Percentiles rank a stretch among this genome's conserved stretches.
Evolutionary conservation across 2,888 invertebrate genomes (phyloP).

Genomic region (Pristionchus exspectatus): DNA sequence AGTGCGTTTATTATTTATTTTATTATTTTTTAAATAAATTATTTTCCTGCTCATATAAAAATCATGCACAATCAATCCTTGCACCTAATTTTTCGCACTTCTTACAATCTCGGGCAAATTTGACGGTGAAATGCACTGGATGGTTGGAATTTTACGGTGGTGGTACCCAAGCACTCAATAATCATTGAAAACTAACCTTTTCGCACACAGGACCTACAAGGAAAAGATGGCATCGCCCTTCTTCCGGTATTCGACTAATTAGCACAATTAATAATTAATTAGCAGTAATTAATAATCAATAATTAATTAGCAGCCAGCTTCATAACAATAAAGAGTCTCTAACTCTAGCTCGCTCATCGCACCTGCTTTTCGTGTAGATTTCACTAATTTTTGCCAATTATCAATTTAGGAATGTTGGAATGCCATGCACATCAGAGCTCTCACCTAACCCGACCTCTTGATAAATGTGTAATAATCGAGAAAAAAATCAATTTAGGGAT

Average conservation of each 20-base stretch:
- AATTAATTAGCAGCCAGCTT: background rate
- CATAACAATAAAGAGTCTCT: background rate
- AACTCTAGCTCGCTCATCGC: background rate
- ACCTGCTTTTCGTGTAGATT: constrained; percentile 28
- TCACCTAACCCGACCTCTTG: no score
- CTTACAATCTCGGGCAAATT: background rate
- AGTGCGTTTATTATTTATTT: background rate
- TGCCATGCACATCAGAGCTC: no score
- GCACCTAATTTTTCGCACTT: background rate
- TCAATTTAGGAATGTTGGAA: no score
- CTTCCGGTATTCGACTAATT: constrained; percentile 57
- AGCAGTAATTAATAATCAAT: background rate
- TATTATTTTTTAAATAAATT: background rate
- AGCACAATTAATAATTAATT: background rate
- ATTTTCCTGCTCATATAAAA: background rate
- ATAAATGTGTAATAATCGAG: no score
- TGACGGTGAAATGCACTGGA: no score
- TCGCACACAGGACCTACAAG: constrained; percentile 53
- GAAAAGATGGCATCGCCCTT: constrained; percentile 59
- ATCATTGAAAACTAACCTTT: background rate
- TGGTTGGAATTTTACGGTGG: background rate
- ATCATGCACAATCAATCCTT: background rate
- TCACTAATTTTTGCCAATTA: background rate
- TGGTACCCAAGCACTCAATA: background rate
- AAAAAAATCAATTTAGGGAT: no score